These are phyloP conservation scores for Caenorhabditis japonica DNA, from an alignment of 2,888 invertebrate genomes.

Conservation along the genomic window DNA sequence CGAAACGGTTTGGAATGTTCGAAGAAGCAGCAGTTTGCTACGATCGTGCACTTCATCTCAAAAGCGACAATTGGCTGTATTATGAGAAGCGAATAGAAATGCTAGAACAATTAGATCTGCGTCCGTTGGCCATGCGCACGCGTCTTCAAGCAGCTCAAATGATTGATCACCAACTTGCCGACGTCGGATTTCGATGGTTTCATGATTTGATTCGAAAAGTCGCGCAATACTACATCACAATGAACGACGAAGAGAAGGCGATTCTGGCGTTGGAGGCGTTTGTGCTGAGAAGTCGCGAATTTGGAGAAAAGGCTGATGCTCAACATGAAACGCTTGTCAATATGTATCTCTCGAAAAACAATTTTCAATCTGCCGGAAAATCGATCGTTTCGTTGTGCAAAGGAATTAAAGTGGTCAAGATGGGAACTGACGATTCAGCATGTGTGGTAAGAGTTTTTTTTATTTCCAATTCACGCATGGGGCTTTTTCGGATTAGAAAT, in stretches of 20 bases:
- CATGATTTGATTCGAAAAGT: slow-evolving; percentile 67
- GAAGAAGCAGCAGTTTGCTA: slow-evolving; percentile 74
- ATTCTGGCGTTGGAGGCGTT: slow-evolving; percentile 70
- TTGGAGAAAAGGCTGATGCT: slow-evolving; percentile 51
- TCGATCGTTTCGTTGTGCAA: slow-evolving; percentile 69
- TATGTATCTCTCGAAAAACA: slow-evolving; percentile 56
- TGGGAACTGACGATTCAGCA: slow-evolving; percentile 15
- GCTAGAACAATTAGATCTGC: slow-evolving; percentile 62
- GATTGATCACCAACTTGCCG: slow-evolving; percentile 58
- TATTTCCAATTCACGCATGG: no score
- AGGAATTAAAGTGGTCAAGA: slow-evolving; percentile 43
- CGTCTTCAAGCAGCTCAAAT: slow-evolving; percentile 66
- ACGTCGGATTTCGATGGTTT: slow-evolving; percentile 71
- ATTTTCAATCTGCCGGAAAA: slow-evolving; percentile 65
- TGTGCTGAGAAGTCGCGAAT: slow-evolving; percentile 69
- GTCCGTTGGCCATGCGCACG: slow-evolving; percentile 70
- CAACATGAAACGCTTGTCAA: slow-evolving; percentile 68
- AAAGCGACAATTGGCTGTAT: slow-evolving; percentile 67
- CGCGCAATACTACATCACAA: slow-evolving; percentile 71
- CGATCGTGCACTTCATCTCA: slow-evolving; percentile 67
- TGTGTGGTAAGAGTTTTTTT: slow-evolving; percentile 13
- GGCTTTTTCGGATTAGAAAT: no score
- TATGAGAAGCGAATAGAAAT: slow-evolving; percentile 73
- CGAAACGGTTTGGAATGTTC: slow-evolving; percentile 62
- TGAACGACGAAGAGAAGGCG: slow-evolving; percentile 72